Conservation (phyloP, 2,797 vertebrate genomes). For the Paedocypris micromegethes region DNA sequence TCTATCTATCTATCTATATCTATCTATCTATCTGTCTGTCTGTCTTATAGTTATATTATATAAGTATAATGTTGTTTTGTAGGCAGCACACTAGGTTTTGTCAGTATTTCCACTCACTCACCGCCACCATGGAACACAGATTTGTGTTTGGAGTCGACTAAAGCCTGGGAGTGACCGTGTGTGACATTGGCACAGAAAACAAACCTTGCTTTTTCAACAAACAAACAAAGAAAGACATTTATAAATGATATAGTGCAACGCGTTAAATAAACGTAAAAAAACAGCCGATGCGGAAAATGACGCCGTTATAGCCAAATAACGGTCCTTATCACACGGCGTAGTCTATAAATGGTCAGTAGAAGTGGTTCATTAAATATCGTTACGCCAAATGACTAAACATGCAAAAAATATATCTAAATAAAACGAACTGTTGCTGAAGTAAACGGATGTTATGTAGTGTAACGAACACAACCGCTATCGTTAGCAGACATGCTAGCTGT, state of each 20-base stretch:
- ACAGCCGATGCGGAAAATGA: background rate
- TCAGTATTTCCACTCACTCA: constrained; percentile 76
- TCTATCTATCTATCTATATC: too few relatives aligned
- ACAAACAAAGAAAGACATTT: constrained; percentile 7
- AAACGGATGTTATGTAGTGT: background rate
- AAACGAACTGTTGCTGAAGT: background rate
- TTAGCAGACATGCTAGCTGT: constrained; percentile 49
- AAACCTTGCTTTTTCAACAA: constrained; percentile 73
- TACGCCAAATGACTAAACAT: background rate
- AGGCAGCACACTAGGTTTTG: constrained; percentile 10
- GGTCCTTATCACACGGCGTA: too few relatives aligned
- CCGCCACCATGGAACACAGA: constrained; percentile 74
- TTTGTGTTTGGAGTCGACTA: constrained; percentile 81
- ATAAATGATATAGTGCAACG: constrained; percentile 17
- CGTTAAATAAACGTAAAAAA: constrained; percentile 48
- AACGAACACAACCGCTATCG: constrained; percentile 13
- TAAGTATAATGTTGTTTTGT: background rate
- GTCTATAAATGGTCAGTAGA: too few relatives aligned
- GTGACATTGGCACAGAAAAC: constrained; percentile 78
- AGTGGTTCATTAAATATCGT: background rate
- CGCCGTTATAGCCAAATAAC: background rate
- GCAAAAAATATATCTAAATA: background rate
- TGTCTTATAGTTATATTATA: too few relatives aligned
- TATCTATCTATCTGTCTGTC: too few relatives aligned
- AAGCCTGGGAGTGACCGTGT: constrained; percentile 74